A percentile compares a stretch with the other conserved stretches of the same genome.
Evolutionary conservation across 2,797 vertebrate genomes (phyloP).

Genomic region (Mus minutoides): DNA sequence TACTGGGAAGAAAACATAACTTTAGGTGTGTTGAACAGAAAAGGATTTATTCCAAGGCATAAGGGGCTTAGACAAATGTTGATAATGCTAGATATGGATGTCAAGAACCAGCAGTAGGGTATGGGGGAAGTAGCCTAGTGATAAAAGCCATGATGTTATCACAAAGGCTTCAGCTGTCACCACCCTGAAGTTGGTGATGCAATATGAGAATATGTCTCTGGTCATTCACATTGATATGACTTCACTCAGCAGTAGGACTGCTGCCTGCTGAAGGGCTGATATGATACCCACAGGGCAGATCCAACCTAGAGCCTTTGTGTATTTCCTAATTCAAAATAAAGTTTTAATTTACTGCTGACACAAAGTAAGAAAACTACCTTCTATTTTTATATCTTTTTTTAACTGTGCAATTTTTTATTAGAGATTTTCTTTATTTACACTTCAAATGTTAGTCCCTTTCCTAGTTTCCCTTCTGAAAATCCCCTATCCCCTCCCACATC

Average conservation of each 20-base stretch:
- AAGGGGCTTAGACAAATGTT: not conserved
- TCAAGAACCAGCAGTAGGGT: not conserved
- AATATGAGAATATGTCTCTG: not conserved
- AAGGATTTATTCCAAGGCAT: not conserved
- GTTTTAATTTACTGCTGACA: not conserved
- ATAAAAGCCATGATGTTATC: fast-evolving
- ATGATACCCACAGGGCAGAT: not conserved
- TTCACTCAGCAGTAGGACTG: not conserved
- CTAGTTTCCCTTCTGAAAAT: too few relatives aligned
- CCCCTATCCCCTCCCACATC: too few relatives aligned
- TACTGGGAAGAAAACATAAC: not conserved
- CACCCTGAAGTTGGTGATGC: not conserved
- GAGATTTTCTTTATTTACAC: too few relatives aligned
- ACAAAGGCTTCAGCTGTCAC: not conserved
- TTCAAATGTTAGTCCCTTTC: too few relatives aligned
- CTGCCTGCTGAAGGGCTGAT: not conserved
- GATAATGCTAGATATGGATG: not conserved
- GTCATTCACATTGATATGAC: not conserved
- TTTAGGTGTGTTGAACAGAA: constrained; percentile 40
- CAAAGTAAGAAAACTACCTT: not conserved
- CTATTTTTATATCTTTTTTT: not conserved
- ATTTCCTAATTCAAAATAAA: not conserved
- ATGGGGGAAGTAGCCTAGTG: not conserved
- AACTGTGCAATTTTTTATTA: too few relatives aligned
- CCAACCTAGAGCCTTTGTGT: not conserved